Evolutionary conservation across 2,797 vertebrate species (phyloP), one percentile per base, ranked within the genome.

Genomic region (Hemibagrus guttatus): DNA sequence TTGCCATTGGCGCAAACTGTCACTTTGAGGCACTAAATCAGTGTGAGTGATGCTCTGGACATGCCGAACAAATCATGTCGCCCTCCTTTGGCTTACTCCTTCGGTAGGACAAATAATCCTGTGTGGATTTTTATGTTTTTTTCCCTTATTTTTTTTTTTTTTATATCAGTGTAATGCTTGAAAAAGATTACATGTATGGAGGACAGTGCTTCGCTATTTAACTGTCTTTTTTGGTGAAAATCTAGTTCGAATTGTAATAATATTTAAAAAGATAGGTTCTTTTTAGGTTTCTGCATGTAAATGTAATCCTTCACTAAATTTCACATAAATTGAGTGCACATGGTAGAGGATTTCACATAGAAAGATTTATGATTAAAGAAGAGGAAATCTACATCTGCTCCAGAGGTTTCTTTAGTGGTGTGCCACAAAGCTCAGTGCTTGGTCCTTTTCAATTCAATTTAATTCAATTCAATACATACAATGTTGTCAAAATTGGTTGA

Each of bases 11-110:
- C 90, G 56, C 87, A 90, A 92, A 87, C 91, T 94, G 90, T 92
- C 91, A 89, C 93, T 90, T 91, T 90, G 90, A 92, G 93, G 86
- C 85, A 93, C 91, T 92, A 89, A 94, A 92, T 92, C 92, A 92
- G 92, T 90, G 90, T 90, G 91, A 91, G 88, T 84, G 84, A 84
- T 90, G 90, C 88, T 49, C 3, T 89, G 91, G 92, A 93, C 90
- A 91, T 91, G 91, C 91, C 92, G 91, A 91, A 89, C 89, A 93
- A 93, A 95, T 93, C 89, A 93, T 94, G 94, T 92, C 93, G 91
- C 92, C 89, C 90, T 92, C 91, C 93, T 91, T 81, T 89, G 87
- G 91, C 88, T 63, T 93, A 93, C 92, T 92, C 93, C 93, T 93
- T 66, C 92, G 93, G 93, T 91, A 90, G 75, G 81, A 69, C 71